Base-by-base conservation (phyloP, 2,888 invertebrate genomes). In the Megaustenia siamemsis region DNA sequence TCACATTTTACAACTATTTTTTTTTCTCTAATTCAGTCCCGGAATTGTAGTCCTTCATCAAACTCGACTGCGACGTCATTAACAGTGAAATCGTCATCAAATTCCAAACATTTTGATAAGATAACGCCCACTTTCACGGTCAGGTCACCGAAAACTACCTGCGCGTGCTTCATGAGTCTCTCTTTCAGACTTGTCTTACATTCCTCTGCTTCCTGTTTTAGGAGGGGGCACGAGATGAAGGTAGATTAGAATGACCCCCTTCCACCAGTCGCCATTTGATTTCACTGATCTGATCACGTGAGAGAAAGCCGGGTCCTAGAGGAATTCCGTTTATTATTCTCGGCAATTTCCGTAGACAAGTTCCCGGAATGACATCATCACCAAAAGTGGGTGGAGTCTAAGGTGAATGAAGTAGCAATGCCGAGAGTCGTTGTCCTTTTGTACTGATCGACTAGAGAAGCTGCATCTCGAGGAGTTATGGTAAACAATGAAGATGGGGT, bases 281-380 rank as follows among this genome's bases (percentile, higher is more conserved):
- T 76, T 87, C 89, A 38, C 87, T 84, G 24, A 91, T 77, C 83
- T 92, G 90, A 21, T 90, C 90, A 21, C 89, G 87, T 10, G 90
- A 89, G 88, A 93, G 89, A 28, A 90, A 83, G 38, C 93, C 93
- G 4, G 93, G 91, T 5, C 92, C 93, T 1, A 93, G 89, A 4
- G 92, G 93, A 82, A 93, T 92, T 24, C 92, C 92, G 82, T 93
- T 92, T 35, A 93, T 88, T 18, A 93, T 87, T 28, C 92, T 88
- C 5, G 92, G 93, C 6, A 92, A 87, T 76, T 91, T 92, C 86
- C 92, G 91, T 86, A 90, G 90, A 77, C 90, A 89, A 10, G 90
- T 88, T 53, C 90, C 89, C 0, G 93, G 91, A 71, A 92, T 89
- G 43, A 89, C 88, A 1, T 89, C 89, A 69, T 91, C 91, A 75